A percentile compares a stretch with the other conserved stretches of the same genome.
Conservation (phyloP, 2,113 vertebrate species). For the Bungarus multicinctus region DNA sequence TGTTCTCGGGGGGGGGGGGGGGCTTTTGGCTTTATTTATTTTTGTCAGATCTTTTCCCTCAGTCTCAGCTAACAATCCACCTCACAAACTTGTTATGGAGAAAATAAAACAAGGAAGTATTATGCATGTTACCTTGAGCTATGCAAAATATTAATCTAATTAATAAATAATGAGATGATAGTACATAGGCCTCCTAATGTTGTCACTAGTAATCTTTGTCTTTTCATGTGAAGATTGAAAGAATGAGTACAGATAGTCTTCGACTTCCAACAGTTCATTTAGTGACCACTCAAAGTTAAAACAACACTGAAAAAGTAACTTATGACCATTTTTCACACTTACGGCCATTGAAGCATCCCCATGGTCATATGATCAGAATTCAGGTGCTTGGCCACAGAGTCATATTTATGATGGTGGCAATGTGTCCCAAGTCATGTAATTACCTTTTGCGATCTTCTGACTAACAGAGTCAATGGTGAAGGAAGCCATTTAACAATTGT, state of each 20-base stretch:
- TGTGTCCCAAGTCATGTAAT: too few relatives aligned
- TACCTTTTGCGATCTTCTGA: too few relatives aligned
- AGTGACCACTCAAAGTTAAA: too few relatives aligned
- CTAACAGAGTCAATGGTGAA: too few relatives aligned
- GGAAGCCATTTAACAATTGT: too few relatives aligned
- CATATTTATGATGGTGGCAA: too few relatives aligned
- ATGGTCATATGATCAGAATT: too few relatives aligned
- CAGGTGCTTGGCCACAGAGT: too few relatives aligned
- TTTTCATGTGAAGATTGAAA: neutral
- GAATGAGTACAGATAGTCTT: neutral
- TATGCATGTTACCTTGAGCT: neutral
- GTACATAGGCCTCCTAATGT: neutral
- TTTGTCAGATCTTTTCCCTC: neutral
- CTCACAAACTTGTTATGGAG: neutral
- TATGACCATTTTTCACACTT: too few relatives aligned
- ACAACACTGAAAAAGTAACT: too few relatives aligned
- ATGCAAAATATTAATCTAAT: neutral
- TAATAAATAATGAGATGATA: neutral
- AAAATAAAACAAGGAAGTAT: neutral
- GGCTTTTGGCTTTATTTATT: neutral
- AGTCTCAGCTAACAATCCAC: neutral
- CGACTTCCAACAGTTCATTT: too few relatives aligned
- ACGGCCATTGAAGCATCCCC: too few relatives aligned
- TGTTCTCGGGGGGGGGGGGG: accelerated
- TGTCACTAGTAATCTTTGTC: neutral